phyloP scores from a whole-genome alignment of 2,113 vertebrate genomes.

The Danio rerio region DNA sequence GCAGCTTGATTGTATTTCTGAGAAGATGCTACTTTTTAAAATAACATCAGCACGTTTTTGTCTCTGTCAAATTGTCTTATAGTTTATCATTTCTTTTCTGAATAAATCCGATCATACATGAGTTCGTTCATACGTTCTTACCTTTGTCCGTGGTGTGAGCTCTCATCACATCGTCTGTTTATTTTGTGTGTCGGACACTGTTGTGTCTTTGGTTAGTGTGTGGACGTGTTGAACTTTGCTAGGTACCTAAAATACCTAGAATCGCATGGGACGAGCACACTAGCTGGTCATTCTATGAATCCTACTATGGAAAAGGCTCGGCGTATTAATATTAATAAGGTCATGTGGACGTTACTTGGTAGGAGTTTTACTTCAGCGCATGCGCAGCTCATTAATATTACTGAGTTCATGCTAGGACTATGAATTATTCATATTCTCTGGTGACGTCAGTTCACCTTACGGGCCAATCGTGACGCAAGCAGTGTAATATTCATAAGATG shows the following conservation, averaged over 20 bases:
- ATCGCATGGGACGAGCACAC: neutral
- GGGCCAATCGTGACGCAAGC: neutral
- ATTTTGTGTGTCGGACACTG: neutral
- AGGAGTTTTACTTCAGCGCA: neutral
- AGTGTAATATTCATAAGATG: neutral
- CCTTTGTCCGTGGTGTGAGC: conserved; percentile 2
- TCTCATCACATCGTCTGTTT: neutral
- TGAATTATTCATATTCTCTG: neutral
- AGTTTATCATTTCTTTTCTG: too few relatives aligned
- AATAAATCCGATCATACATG: neutral
- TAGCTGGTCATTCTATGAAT: neutral
- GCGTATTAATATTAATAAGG: conserved; percentile 4
- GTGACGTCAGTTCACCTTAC: neutral
- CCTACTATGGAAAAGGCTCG: neutral
- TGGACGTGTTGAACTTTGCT: conserved; percentile 17
- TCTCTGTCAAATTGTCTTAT: neutral
- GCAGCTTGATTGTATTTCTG: neutral
- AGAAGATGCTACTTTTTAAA: neutral
- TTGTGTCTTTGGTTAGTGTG: neutral
- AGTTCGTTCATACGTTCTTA: neutral
- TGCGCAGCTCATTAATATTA: neutral
- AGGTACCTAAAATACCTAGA: neutral
- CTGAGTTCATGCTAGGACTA: neutral
- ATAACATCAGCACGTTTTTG: neutral
- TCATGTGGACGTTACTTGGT: neutral